Conservation (phyloP, 2,113 vertebrate genomes). For the Numenius arquata region DNA sequence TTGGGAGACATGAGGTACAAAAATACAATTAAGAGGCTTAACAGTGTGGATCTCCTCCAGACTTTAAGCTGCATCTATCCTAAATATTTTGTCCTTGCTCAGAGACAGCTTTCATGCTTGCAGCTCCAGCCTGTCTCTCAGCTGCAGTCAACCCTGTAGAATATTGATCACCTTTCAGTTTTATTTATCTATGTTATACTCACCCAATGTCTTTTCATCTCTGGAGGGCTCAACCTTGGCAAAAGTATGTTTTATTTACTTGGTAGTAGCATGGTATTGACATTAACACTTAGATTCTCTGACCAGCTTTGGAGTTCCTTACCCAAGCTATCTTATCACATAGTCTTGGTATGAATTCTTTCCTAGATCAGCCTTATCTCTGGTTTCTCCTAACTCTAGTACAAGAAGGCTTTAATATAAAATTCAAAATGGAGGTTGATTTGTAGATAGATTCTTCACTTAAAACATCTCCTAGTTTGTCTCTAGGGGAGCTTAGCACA, state of each 20-base stretch:
- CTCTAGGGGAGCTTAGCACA: not conserved
- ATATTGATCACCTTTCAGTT: not conserved
- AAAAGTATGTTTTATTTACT: not conserved
- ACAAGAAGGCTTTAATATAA: not conserved
- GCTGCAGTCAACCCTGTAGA: not conserved
- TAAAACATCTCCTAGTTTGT: not conserved
- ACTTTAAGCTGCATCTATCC: not conserved
- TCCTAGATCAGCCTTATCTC: not conserved
- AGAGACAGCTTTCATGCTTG: not conserved
- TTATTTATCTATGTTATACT: not conserved
- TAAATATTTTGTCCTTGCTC: not conserved
- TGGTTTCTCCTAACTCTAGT: not conserved
- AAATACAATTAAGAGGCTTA: not conserved
- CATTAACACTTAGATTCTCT: not conserved
- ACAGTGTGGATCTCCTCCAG: not conserved
- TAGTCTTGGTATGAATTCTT: not conserved
- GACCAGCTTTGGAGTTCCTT: not conserved
- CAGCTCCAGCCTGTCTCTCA: not conserved
- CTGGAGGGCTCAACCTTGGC: not conserved
- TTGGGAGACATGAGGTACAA: not conserved
- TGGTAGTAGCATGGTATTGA: not conserved
- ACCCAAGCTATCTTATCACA: not conserved
- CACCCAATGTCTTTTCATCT: not conserved
- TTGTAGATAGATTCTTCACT: not conserved
- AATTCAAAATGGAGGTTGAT: not conserved